These are phyloP conservation scores for Drosophila neocordata DNA, from an alignment of 1,140 invertebrate species.

Conservation along the genomic window DNA sequence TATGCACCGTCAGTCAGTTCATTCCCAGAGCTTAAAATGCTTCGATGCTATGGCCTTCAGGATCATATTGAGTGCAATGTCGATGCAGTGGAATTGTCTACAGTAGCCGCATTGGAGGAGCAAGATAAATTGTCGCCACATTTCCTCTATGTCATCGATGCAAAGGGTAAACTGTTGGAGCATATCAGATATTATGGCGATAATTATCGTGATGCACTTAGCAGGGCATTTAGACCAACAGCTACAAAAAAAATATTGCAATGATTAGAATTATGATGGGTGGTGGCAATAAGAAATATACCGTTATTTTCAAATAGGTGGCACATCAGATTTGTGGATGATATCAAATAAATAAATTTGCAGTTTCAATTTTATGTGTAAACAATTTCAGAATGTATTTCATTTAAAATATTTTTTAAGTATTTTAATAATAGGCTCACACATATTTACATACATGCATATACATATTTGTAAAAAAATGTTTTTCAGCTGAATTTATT, in stretches of 20 bases:
- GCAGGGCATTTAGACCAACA: slow-evolving; percentile 23
- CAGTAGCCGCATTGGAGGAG: slow-evolving; percentile 5
- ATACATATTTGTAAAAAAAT: too few species aligned
- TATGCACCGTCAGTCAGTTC: slow-evolving; percentile 31
- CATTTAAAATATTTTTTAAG: background rate
- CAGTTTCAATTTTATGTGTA: slow-evolving; percentile 1
- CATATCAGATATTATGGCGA: slow-evolving; percentile 51
- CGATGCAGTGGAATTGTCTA: background rate
- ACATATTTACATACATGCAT: background rate
- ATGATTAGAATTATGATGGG: background rate
- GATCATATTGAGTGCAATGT: slow-evolving; percentile 22
- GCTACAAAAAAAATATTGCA: background rate
- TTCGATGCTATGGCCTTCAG: background rate
- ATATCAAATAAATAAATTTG: slow-evolving; percentile 11
- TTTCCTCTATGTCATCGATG: slow-evolving; percentile 46
- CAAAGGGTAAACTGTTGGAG: slow-evolving; percentile 43
- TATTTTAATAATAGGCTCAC: background rate
- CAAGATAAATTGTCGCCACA: slow-evolving; percentile 25
- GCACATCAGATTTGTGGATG: too few species aligned
- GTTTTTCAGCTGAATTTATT: too few species aligned
- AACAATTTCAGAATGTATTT: background rate
- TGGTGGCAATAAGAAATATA: background rate
- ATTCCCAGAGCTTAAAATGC: slow-evolving; percentile 38
- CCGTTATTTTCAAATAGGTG: background rate
- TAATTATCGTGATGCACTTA: slow-evolving; percentile 53